These are phyloP conservation scores for Botia kubotai DNA, from an alignment of 2,797 vertebrate species.

Conservation along the genomic window DNA sequence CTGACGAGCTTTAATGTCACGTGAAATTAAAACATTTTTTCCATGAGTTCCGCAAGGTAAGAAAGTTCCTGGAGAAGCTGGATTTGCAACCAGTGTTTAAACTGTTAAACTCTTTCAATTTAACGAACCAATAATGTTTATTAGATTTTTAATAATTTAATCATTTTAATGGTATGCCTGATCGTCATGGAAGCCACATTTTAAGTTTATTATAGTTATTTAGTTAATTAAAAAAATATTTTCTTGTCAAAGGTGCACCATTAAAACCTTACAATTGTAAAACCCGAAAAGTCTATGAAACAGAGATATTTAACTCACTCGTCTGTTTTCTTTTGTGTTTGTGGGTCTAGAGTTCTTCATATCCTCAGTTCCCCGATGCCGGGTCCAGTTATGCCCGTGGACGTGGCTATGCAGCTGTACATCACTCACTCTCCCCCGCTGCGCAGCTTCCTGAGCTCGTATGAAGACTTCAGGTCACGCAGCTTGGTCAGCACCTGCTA, in stretches of 20 bases:
- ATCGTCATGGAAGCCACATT: too few relatives aligned
- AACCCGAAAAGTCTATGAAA: not conserved
- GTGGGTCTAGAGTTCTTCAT: slow-evolving; percentile 82
- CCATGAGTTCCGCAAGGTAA: slow-evolving; percentile 77
- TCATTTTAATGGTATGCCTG: too few relatives aligned
- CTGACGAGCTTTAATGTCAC: not conserved
- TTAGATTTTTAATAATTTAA: too few relatives aligned
- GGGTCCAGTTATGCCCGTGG: slow-evolving; percentile 87
- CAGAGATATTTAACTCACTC: not conserved
- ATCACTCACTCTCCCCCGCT: slow-evolving; percentile 91
- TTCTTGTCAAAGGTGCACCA: not conserved
- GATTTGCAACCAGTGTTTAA: not conserved
- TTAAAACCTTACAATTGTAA: not conserved
- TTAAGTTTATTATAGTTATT: too few relatives aligned
- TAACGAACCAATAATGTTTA: too few relatives aligned
- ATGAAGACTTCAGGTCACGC: slow-evolving; percentile 80
- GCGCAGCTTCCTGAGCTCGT: slow-evolving; percentile 85
- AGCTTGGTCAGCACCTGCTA: slow-evolving; percentile 72
- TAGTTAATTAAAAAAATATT: too few relatives aligned
- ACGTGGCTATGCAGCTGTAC: slow-evolving; percentile 90
- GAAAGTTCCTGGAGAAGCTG: slow-evolving; percentile 8
- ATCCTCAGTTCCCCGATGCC: slow-evolving; percentile 85
- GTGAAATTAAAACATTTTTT: slow-evolving; percentile 18
- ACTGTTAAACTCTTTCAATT: not conserved
- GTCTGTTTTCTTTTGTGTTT: slow-evolving; percentile 15